Conservation (phyloP, 2,888 invertebrate genomes). For the Chrysodeixis includens region DNA sequence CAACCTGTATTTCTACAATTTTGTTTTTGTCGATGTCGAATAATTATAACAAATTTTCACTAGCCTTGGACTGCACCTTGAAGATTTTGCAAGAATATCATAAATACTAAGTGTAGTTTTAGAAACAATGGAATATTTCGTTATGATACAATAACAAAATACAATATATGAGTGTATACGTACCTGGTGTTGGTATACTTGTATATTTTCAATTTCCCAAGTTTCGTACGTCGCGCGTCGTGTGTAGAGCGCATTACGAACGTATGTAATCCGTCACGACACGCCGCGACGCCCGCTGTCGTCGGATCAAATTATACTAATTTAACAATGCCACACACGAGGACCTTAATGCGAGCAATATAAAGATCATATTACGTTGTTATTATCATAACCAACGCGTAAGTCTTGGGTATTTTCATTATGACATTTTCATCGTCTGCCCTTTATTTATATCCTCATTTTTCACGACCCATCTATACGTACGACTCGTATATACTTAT, state of each 20-base stretch:
- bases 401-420: slow-evolving; percentile 54
- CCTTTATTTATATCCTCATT: slow-evolving; percentile 44
- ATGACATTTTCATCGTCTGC: slow-evolving; percentile 52
- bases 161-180: too few species aligned
- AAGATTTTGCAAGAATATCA: background rate
- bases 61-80: background rate
- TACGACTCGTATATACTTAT: slow-evolving; percentile 4
- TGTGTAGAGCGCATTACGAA: slow-evolving; percentile 28
- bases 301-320: slow-evolving; percentile 67
- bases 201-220: background rate
- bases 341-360: slow-evolving; percentile 40
- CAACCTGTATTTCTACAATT: background rate
- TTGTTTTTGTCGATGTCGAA: background rate
- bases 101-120: background rate
- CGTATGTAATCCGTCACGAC: slow-evolving; percentile 75
- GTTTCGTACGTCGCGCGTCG: background rate
- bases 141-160: background rate
- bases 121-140: background rate
- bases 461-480: slow-evolving; percentile 37
- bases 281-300: slow-evolving; percentile 60
- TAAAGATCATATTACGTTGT: slow-evolving; percentile 56
- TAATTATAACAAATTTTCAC: background rate
- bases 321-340: slow-evolving; percentile 32
- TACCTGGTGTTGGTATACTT: background rate
- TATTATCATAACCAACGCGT: slow-evolving; percentile 11